phyloP scores from a whole-genome alignment of 2,113 vertebrate genomes.

The Gulo gulo region DNA sequence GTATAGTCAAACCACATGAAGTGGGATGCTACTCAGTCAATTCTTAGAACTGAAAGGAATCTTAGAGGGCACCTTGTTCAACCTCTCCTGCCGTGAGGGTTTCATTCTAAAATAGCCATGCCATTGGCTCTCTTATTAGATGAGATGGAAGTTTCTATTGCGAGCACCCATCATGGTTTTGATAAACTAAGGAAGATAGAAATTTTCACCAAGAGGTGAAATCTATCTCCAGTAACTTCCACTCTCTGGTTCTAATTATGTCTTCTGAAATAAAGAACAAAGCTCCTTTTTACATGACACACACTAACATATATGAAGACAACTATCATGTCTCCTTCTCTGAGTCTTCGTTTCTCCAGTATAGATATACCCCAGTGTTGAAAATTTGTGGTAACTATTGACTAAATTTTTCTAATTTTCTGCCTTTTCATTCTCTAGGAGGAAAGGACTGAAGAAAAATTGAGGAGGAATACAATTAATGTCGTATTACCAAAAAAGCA shows the following conservation, averaged over 20 bases:
- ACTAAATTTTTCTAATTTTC: not conserved
- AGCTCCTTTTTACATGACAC: not conserved
- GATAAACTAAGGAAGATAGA: not conserved
- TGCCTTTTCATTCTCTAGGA: not conserved
- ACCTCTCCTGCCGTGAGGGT: not conserved
- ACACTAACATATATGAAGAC: not conserved
- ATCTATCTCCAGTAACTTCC: not conserved
- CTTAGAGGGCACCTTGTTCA: not conserved
- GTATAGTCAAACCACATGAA: not conserved
- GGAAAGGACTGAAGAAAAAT: not conserved
- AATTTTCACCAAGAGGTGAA: not conserved
- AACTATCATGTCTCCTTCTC: not conserved
- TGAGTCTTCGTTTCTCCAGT: not conserved
- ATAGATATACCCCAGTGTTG: not conserved
- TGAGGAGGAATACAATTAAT: constrained; percentile 24
- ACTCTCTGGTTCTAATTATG: not conserved
- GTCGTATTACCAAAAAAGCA: not conserved
- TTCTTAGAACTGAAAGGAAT: not conserved
- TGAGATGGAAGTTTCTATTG: not conserved
- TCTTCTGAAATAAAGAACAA: not conserved
- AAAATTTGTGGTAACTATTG: not conserved
- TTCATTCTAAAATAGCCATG: not conserved
- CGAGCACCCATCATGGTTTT: not conserved
- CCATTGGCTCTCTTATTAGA: not conserved
- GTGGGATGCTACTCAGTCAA: not conserved